These are phyloP conservation scores for Cetoscarus ocellatus DNA, from an alignment of 2,797 vertebrate species.

Conservation along the genomic window DNA sequence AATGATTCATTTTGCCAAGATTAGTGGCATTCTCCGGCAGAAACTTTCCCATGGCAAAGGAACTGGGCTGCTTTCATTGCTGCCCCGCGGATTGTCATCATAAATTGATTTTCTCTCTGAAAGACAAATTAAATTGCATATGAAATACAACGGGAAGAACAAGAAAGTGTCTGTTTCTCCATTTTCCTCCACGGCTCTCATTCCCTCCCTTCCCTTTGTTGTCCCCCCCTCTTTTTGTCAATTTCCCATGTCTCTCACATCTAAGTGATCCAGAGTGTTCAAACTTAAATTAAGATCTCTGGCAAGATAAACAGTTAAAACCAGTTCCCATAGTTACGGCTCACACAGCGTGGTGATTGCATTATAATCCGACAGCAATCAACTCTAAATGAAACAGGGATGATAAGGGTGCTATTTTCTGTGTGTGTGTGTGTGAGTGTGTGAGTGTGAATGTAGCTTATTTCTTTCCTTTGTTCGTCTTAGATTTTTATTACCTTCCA, in stretches of 20 bases:
- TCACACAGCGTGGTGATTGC: conserved; percentile 99
- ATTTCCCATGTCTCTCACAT: conserved; percentile 96
- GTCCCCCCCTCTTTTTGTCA: conserved; percentile 85
- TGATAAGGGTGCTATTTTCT: conserved; percentile 99
- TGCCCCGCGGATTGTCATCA: conserved; percentile 95
- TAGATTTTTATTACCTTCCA: conserved; percentile 99
- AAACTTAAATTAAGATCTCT: conserved; percentile 99
- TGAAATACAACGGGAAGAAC: conserved; percentile 97
- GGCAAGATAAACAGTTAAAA: conserved; percentile 99
- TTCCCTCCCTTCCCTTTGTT: conserved; percentile 90
- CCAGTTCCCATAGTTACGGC: conserved; percentile 99
- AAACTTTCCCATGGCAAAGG: conserved; percentile 96
- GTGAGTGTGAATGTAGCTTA: conserved; percentile 69
- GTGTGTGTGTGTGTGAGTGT: conserved; percentile 44
- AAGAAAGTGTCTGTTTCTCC: conserved; percentile 95
- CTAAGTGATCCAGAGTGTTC: conserved; percentile 99
- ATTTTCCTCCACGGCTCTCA: conserved; percentile 76
- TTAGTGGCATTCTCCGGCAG: conserved; percentile 91
- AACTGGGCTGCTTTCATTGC: conserved; percentile 92
- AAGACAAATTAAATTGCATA: conserved; percentile 99
- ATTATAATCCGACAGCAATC: conserved; percentile 99
- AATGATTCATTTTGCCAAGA: conserved; percentile 91
- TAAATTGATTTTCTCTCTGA: conserved; percentile 99
- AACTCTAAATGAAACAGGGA: conserved; percentile 99
- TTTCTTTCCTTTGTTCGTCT: conserved; percentile 88